Evolutionary conservation across 1,140 invertebrate species (phyloP).

Genomic region (Glomeris maerens): DNA sequence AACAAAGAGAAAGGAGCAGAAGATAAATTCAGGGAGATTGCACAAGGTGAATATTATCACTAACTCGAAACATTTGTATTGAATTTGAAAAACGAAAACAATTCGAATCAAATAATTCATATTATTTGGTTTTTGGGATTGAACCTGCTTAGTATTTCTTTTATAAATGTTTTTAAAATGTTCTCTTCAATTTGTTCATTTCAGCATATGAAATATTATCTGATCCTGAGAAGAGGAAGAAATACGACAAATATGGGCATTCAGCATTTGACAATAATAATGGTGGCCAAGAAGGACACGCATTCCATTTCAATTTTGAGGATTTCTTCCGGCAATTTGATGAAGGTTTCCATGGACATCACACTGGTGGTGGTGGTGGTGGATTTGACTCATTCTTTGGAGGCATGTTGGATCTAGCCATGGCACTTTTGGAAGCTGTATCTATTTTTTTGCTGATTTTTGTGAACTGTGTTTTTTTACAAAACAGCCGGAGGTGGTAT

Average conservation of each 20-base stretch:
- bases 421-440: neutral
- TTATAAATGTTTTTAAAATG: slow-evolving; percentile 3
- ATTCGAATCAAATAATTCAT: neutral
- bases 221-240: slow-evolving; percentile 26
- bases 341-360: slow-evolving; percentile 18
- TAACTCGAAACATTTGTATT: neutral
- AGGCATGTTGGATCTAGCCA: neutral
- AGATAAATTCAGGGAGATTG: slow-evolving; percentile 32
- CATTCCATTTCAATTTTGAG: slow-evolving; percentile 23
- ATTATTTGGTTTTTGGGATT: neutral
- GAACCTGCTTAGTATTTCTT: neutral
- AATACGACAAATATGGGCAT: slow-evolving; percentile 28
- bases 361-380: slow-evolving; percentile 5
- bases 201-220: slow-evolving; percentile 31
- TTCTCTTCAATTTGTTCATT: slow-evolving; percentile 12
- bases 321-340: slow-evolving; percentile 28
- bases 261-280: slow-evolving; percentile 14
- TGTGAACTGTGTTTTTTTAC: slow-evolving; percentile 17
- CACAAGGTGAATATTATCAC: slow-evolving; percentile 29
- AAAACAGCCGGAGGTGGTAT: neutral
- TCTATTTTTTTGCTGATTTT: neutral
- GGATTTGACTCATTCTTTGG: neutral
- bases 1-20: slow-evolving; percentile 30
- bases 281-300: slow-evolving; percentile 9
- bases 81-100: neutral